Evolutionary conservation across 2,888 invertebrate species (phyloP).

Genomic region (Cybosia mesomella): DNA sequence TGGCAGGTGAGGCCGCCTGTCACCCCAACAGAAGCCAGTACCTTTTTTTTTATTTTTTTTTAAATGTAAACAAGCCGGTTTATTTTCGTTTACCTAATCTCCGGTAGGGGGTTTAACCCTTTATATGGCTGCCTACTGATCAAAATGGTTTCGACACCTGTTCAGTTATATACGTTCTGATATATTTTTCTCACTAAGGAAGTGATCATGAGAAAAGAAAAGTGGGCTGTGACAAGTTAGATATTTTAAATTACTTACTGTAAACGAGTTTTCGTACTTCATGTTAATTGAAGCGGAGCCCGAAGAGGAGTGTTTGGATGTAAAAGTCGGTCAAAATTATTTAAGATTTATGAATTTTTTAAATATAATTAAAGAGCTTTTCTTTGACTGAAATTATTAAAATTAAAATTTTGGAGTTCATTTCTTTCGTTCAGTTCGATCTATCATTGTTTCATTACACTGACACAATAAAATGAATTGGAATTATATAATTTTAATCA

Average conservation of each 20-base stretch:
- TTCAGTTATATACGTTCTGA: slow-evolving; percentile 25
- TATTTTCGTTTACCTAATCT: slow-evolving; percentile 76
- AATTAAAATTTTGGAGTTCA: too few species aligned
- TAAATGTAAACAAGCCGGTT: slow-evolving; percentile 65
- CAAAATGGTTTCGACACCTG: slow-evolving; percentile 35
- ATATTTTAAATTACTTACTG: slow-evolving; percentile 1
- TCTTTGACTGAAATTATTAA: not conserved
- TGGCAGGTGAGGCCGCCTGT: too few species aligned
- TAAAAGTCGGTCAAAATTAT: not conserved
- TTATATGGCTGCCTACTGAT: slow-evolving; percentile 52
- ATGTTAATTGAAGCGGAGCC: not conserved
- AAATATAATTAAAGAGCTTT: not conserved
- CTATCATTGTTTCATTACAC: too few species aligned
- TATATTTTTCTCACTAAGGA: slow-evolving; percentile 6
- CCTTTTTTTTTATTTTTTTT: too few species aligned
- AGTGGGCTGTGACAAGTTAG: not conserved
- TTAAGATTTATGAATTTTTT: not conserved
- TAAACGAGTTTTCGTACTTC: not conserved
- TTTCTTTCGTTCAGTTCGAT: too few species aligned
- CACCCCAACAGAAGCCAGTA: too few species aligned
- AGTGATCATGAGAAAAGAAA: slow-evolving; percentile 10
- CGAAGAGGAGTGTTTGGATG: not conserved
- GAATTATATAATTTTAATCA: too few species aligned
- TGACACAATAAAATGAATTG: not conserved
- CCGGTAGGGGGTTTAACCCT: slow-evolving; percentile 56